These are phyloP conservation scores for Sander lucioperca DNA, from an alignment of 2,113 vertebrate genomes.

Conservation along the genomic window DNA sequence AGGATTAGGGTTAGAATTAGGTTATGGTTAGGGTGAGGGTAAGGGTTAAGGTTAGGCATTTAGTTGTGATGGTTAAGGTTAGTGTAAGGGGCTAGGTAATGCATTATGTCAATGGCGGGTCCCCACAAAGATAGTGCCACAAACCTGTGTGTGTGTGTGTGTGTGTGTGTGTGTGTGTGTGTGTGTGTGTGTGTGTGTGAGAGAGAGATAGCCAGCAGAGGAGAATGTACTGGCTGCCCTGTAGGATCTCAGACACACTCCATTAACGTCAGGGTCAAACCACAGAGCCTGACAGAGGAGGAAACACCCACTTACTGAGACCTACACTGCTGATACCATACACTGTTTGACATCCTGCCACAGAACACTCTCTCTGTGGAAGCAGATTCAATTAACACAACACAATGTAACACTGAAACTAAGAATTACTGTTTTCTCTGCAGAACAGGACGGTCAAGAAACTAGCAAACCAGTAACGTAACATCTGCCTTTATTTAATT, in stretches of 20 bases:
- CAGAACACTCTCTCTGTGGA: not conserved
- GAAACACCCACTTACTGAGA: slow-evolving; percentile 41
- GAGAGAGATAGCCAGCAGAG: slow-evolving; percentile 16
- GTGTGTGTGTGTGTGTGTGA: slow-evolving; percentile 27
- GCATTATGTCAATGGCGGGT: too few species aligned
- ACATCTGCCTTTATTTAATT: not conserved
- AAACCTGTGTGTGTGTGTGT: not conserved
- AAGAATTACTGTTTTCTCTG: not conserved
- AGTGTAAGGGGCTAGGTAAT: too few species aligned
- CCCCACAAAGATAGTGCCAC: too few species aligned
- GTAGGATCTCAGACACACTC: slow-evolving; percentile 64
- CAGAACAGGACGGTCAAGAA: not conserved
- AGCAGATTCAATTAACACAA: not conserved
- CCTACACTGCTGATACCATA: not conserved
- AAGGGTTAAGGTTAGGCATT: too few species aligned
- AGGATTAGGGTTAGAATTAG: too few species aligned
- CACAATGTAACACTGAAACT: not conserved
- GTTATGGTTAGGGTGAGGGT: too few species aligned
- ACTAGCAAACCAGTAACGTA: not conserved
- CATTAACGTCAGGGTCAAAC: slow-evolving; percentile 60
- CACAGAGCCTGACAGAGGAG: slow-evolving; percentile 41
- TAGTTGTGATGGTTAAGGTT: too few species aligned
- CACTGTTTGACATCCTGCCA: not conserved
- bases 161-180: slow-evolving; percentile 13
- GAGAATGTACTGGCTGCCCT: slow-evolving; percentile 48